These are phyloP conservation scores for Polyommatus icarus DNA, from an alignment of 2,888 invertebrate species.

Conservation along the genomic window DNA sequence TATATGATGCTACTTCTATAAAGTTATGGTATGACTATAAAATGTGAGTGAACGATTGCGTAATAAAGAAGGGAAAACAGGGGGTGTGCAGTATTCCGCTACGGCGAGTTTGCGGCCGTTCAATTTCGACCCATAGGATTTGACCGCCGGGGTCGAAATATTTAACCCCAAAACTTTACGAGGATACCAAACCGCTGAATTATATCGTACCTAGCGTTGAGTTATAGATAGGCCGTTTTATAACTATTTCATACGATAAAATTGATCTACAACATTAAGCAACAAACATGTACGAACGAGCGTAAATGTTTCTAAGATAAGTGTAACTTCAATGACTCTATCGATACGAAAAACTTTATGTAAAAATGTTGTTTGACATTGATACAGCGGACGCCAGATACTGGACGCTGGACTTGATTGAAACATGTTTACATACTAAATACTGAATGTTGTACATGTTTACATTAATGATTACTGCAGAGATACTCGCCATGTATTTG, in stretches of 20 bases:
- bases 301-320: not conserved
- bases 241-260: not conserved
- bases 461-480: not conserved
- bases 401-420: not conserved
- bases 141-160: not conserved
- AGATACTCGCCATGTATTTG: not conserved
- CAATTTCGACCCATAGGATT: conserved; percentile 11
- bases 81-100: not conserved
- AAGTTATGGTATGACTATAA: conserved; percentile 12
- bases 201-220: not conserved
- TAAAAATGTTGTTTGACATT: not conserved
- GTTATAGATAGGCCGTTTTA: not conserved
- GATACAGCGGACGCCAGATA: not conserved
- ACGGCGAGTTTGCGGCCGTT: not conserved
- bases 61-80: conserved; percentile 16
- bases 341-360: too few relatives aligned
- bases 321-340: too few relatives aligned
- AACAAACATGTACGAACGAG: too few relatives aligned
- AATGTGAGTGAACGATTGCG: conserved; percentile 11
- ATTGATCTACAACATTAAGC: not conserved
- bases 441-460: too few relatives aligned
- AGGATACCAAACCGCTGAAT: not conserved
- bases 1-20: not conserved
- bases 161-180: conserved; percentile 5
- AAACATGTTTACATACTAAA: too few relatives aligned